Percentiles rank a stretch among this genome's conserved stretches.
These are phyloP conservation scores for Lepus timidus DNA, from an alignment of 2,113 vertebrate genomes.

Conservation along the genomic window DNA sequence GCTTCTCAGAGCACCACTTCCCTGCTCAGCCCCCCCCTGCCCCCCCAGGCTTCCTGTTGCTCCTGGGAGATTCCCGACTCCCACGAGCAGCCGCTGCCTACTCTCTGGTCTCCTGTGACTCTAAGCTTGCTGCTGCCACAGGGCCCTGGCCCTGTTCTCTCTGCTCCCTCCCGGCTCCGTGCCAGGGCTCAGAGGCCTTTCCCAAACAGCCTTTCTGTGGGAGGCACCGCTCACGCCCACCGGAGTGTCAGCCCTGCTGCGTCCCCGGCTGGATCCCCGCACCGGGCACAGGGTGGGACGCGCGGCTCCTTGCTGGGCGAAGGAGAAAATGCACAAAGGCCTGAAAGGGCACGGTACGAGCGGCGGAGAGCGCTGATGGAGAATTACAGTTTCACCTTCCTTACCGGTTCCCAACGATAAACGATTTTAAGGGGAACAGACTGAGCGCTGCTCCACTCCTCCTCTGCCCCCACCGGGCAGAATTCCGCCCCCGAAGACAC, in stretches of 20 bases:
- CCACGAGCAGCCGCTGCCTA: not conserved
- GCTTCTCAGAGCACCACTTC: not conserved
- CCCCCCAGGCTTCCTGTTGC: not conserved
- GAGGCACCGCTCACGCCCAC: not conserved
- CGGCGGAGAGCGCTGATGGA: not conserved
- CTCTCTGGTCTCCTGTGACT: not conserved
- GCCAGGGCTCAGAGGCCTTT: conserved; percentile 7
- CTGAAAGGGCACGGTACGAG: not conserved
- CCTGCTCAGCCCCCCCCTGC: not conserved
- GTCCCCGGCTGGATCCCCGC: not conserved
- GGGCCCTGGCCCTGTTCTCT: not conserved
- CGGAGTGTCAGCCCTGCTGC: not conserved
- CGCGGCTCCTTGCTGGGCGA: not conserved
- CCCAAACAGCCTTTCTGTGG: not conserved
- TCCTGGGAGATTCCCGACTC: not conserved
- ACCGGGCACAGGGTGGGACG: not conserved
- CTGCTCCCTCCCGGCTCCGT: not conserved
- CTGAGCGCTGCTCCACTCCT: not conserved
- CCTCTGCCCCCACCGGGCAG: not conserved
- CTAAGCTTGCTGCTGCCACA: not conserved
- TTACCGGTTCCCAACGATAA: not conserved
- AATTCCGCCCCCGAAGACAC: not conserved
- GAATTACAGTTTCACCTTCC: not conserved
- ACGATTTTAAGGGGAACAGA: not conserved
- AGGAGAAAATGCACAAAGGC: not conserved